Conservation (phyloP, 2,797 vertebrate species). For the Lutra lutra region DNA sequence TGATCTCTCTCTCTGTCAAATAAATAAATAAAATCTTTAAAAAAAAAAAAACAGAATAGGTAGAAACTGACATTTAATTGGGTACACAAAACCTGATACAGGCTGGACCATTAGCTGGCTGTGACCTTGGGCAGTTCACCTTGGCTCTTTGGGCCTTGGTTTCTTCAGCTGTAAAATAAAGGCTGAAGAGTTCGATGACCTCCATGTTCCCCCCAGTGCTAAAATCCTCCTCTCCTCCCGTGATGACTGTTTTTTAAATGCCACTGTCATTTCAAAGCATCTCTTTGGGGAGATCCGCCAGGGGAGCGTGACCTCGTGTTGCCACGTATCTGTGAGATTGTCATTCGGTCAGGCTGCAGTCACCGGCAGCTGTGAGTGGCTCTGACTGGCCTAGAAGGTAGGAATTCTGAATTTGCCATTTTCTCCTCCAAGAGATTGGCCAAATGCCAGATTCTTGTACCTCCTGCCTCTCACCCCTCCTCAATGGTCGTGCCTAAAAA, state of each 20-base stretch:
- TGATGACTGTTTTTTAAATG: neutral
- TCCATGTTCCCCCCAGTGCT: neutral
- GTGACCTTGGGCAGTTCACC: neutral
- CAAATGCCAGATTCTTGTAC: conserved; percentile 24
- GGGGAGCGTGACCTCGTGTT: neutral
- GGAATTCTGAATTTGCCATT: conserved; percentile 36
- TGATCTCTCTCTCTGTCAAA: too few relatives aligned
- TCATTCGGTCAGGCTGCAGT: neutral
- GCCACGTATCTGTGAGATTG: neutral
- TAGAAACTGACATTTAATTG: neutral
- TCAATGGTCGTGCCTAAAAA: conserved; percentile 20
- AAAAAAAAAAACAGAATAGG: neutral
- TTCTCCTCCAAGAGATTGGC: conserved; percentile 61
- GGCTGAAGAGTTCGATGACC: neutral
- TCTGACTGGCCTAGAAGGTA: neutral
- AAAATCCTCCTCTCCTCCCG: neutral
- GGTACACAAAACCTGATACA: neutral
- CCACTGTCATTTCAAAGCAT: neutral
- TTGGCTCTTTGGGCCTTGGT: neutral
- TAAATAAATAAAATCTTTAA: too few relatives aligned
- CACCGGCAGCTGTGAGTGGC: neutral
- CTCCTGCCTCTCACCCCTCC: neutral
- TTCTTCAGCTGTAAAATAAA: neutral
- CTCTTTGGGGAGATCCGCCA: neutral
- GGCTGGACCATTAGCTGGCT: fast-evolving